phyloP scores from a whole-genome alignment of 2,888 invertebrate species.

The Eueremaeus valkanovi region DNA sequence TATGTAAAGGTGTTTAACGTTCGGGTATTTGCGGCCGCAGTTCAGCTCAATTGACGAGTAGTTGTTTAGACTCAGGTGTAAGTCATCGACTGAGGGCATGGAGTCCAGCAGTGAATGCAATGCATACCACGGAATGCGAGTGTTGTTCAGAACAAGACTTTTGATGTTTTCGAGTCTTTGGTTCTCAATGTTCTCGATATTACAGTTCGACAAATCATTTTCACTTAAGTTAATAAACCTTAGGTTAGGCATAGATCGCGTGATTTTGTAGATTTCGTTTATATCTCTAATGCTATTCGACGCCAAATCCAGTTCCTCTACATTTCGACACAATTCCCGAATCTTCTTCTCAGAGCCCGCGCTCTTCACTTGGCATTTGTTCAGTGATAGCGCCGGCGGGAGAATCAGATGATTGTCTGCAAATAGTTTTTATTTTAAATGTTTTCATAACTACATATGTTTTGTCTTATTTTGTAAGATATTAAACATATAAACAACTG shows the following conservation, averaged over 20 bases:
- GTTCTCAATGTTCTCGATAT: slow-evolving; percentile 27
- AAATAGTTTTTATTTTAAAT: not conserved
- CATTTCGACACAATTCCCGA: slow-evolving; percentile 76
- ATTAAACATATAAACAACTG: too few species aligned
- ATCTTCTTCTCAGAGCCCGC: slow-evolving; percentile 77
- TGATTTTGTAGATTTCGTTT: slow-evolving; percentile 81
- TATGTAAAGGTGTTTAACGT: slow-evolving; percentile 75
- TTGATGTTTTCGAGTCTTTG: slow-evolving; percentile 37
- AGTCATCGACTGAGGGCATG: slow-evolving; percentile 58
- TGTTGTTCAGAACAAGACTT: slow-evolving; percentile 75
- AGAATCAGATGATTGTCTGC: slow-evolving; percentile 46
- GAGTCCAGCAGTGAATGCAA: slow-evolving; percentile 65
- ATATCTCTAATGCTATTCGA: slow-evolving; percentile 83
- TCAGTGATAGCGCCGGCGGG: slow-evolving; percentile 66
- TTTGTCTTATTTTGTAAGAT: too few species aligned
- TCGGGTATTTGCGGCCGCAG: slow-evolving; percentile 59
- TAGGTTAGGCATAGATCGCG: slow-evolving; percentile 80
- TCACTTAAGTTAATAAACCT: slow-evolving; percentile 88
- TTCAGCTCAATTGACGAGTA: slow-evolving; percentile 71
- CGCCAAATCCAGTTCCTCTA: slow-evolving; percentile 89
- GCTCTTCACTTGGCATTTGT: slow-evolving; percentile 83
- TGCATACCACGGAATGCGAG: slow-evolving; percentile 77
- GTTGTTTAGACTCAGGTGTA: slow-evolving; percentile 86
- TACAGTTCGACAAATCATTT: slow-evolving; percentile 61
- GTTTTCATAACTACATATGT: not conserved